A percentile compares a stretch with the other conserved stretches of the same genome.
Conservation (phyloP, 1,140 invertebrate genomes). For the Aphelenchoides fujianensis region DNA sequence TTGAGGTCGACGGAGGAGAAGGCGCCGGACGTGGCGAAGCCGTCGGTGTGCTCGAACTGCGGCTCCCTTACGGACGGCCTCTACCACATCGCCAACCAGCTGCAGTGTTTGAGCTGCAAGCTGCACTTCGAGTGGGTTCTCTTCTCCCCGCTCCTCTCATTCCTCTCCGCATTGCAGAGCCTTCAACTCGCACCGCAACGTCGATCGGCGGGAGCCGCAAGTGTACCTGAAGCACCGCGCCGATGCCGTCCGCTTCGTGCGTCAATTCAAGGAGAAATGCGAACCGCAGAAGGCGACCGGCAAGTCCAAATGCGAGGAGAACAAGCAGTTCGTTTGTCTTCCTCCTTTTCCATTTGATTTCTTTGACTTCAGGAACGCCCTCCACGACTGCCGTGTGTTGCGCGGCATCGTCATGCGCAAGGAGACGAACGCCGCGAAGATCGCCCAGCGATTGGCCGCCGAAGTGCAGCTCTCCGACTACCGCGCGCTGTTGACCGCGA, state of each 20-base stretch:
- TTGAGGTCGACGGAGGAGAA: not conserved
- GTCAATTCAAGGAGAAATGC: not conserved
- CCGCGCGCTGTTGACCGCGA: not conserved
- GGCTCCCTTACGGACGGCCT: not conserved
- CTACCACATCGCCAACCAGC: not conserved
- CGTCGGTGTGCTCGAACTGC: constrained; percentile 3
- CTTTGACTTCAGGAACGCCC: not conserved
- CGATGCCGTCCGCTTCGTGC: not conserved
- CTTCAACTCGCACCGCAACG: not conserved
- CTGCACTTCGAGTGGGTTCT: not conserved
- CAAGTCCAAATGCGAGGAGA: constrained; percentile 13
- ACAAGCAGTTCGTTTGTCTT: constrained; percentile 1
- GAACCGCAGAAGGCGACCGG: not conserved
- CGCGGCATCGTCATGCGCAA: not conserved
- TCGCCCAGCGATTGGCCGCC: not conserved
- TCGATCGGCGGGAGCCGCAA: not conserved
- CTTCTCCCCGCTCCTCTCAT: not conserved
- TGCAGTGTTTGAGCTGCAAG: not conserved
- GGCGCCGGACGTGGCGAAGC: not conserved
- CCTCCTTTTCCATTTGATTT: no score
- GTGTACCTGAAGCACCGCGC: not conserved
- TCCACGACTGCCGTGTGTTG: not conserved
- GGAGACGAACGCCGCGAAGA: not conserved
- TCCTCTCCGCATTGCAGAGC: constrained; percentile 1
- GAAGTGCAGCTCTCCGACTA: not conserved